Base-by-base conservation (phyloP, 2,888 invertebrate genomes). In the Pristionchus maxplancki region DNA sequence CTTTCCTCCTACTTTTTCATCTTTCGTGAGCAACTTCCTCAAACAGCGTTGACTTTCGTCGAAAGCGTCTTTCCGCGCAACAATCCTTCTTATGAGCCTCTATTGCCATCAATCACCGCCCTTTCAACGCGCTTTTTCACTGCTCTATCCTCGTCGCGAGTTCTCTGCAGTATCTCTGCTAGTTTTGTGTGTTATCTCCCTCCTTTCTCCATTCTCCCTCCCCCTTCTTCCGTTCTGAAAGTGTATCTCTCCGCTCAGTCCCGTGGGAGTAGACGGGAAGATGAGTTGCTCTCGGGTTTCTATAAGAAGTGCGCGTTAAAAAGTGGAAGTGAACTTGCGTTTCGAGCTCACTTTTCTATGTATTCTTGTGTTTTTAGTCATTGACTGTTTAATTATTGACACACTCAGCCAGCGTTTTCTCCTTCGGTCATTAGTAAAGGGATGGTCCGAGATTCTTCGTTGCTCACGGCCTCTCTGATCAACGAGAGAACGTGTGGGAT, bases 211-310 rank as follows among this genome's bases (percentile, higher is more conserved):
- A 20, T 53, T 20, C 37, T 20, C 53, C 53, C 53, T 37, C 82
- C 24, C n/a, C 17, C 20, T 24, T 37, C 37, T 53, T 53, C 34
- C 53, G 31, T 53, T 58, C 82, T 31, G 28, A 58, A 82, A 82
- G 53, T 82, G 82, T 58, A 50, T 82, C 82, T 37, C 78, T 78
- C 78, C n/a, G 40, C 40, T 78, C 48, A 48, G 44, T 78, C 78
- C 44, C 78, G 20, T 71, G 40, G 71, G 71, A 71, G 31, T 34
- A 31, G 28, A 44, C 13, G n/a, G 64, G 71, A 71, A 37, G 71
- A 71, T 71, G 37, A 71, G 71, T 71, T 71, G 71, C 71, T 71
- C 71, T 71, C 37, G 71, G 71, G 20, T 71, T 40, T 37, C 71
- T 37, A 71, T 67, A 67, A 67, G 31, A 67, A 67, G 67, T 67